These are phyloP conservation scores for Phymatocera aterrima DNA, from an alignment of 2,888 invertebrate genomes.

Conservation along the genomic window DNA sequence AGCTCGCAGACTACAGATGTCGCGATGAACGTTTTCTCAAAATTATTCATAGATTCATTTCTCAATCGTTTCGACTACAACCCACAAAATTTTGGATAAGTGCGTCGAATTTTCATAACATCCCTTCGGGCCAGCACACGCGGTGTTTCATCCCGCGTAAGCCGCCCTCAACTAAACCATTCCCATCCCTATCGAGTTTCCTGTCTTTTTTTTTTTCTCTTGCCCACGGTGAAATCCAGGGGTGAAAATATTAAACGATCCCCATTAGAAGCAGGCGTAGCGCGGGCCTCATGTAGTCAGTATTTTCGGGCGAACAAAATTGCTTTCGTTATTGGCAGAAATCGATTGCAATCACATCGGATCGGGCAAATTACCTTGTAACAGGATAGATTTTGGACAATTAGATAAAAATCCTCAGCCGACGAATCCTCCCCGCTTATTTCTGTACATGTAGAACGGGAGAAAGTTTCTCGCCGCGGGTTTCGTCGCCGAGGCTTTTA, in stretches of 20 bases:
- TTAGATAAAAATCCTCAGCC: slow-evolving; percentile 20
- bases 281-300: background rate
- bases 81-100: slow-evolving; percentile 34
- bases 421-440: no score
- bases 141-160: slow-evolving; percentile 21
- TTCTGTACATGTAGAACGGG: no score
- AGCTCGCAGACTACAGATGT: background rate
- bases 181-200: slow-evolving; percentile 14
- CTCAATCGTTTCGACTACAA: slow-evolving; percentile 40
- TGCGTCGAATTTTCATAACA: slow-evolving; percentile 39
- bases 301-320: slow-evolving; percentile 25
- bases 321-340: slow-evolving; percentile 28
- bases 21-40: background rate
- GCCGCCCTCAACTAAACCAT: background rate
- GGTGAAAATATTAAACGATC: slow-evolving; percentile 47
- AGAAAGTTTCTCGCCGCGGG: background rate
- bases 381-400: slow-evolving; percentile 34
- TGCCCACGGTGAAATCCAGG: slow-evolving; percentile 9
- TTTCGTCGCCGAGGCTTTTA: background rate
- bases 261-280: slow-evolving; percentile 45
- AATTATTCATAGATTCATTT: slow-evolving; percentile 38
- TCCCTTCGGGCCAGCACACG: slow-evolving; percentile 42
- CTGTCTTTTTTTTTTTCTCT: no score
- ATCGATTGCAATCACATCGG: slow-evolving; percentile 31
- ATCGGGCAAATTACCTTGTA: slow-evolving; percentile 8